phyloP scores from a whole-genome alignment of 2,888 invertebrate species.

The Endotricha flammealis region DNA sequence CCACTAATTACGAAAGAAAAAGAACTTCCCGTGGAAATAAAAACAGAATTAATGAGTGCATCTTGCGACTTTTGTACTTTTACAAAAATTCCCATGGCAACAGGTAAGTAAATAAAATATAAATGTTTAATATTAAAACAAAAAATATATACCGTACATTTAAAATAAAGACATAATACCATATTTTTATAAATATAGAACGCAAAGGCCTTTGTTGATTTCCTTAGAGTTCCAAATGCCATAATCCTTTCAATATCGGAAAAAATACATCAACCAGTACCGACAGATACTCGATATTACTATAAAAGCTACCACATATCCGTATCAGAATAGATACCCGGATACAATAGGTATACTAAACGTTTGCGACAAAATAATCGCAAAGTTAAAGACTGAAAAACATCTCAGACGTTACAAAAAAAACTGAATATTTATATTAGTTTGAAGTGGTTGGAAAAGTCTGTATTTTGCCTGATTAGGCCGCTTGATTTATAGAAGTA shows the following conservation, averaged over 20 bases:
- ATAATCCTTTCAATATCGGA: conserved; percentile 21
- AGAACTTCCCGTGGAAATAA: no score
- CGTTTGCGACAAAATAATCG: conserved; percentile 6
- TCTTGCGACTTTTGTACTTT: no score
- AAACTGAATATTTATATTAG: no score
- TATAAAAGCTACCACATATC: conserved; percentile 22
- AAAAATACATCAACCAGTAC: conserved; percentile 19
- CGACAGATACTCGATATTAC: conserved; percentile 28
- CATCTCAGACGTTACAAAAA: neutral
- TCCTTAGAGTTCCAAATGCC: conserved; percentile 18
- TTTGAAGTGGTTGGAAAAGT: no score
- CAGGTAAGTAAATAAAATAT: no score
- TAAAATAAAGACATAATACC: conserved; percentile 2
- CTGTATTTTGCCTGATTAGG: no score
- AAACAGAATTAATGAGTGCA: no score
- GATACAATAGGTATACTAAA: conserved; percentile 9
- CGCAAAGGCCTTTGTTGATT: conserved; percentile 14
- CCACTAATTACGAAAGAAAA: no score
- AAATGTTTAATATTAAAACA: no score
- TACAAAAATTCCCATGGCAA: no score
- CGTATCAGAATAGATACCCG: conserved; percentile 25
- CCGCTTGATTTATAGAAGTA: no score
- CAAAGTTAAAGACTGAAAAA: neutral
- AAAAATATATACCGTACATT: conserved; percentile 1
- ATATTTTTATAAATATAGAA: conserved; percentile 9